phyloP scores from a whole-genome alignment of 2,797 vertebrate species.

The Gadopsis marmoratus region DNA sequence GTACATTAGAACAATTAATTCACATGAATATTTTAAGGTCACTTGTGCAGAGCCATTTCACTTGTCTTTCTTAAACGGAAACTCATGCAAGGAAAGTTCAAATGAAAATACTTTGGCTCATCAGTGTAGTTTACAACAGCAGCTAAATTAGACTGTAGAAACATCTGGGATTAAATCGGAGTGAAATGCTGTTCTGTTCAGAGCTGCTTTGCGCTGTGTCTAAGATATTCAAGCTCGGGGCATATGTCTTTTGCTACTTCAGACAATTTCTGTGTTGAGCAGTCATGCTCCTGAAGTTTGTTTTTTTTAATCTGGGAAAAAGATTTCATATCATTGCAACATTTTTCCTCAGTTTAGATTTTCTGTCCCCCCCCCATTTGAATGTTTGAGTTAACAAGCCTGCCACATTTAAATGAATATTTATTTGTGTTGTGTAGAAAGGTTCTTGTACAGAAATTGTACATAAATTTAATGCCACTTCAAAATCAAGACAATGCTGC shows the following conservation, averaged over 20 bases:
- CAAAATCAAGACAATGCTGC: constrained; percentile 62
- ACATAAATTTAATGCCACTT: constrained; percentile 59
- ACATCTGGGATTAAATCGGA: constrained; percentile 39
- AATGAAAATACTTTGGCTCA: constrained; percentile 27
- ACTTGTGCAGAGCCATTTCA: constrained; percentile 19
- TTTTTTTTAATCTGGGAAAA: constrained; percentile 26
- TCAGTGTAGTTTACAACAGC: constrained; percentile 40
- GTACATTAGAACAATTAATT: constrained; percentile 22
- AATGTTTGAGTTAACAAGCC: constrained; percentile 45
- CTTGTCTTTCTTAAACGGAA: constrained; percentile 15
- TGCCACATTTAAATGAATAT: constrained; percentile 65
- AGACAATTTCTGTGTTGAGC: constrained; percentile 42
- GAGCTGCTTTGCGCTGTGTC: constrained; percentile 40
- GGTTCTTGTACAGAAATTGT: constrained; percentile 60
- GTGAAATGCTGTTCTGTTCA: constrained; percentile 24
- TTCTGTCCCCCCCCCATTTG: constrained; percentile 17
- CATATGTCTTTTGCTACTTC: constrained; percentile 46
- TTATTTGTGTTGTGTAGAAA: constrained; percentile 74
- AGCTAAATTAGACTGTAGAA: constrained; percentile 15
- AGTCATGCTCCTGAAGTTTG: constrained; percentile 14
- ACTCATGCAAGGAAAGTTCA: constrained; percentile 28
- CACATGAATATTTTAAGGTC: constrained; percentile 11
- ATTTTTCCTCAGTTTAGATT: not conserved
- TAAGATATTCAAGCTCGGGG: constrained; percentile 51
- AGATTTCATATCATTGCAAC: constrained; percentile 30